Base-by-base conservation (phyloP, 2,113 vertebrate species). In the Brevimyrus niger region DNA sequence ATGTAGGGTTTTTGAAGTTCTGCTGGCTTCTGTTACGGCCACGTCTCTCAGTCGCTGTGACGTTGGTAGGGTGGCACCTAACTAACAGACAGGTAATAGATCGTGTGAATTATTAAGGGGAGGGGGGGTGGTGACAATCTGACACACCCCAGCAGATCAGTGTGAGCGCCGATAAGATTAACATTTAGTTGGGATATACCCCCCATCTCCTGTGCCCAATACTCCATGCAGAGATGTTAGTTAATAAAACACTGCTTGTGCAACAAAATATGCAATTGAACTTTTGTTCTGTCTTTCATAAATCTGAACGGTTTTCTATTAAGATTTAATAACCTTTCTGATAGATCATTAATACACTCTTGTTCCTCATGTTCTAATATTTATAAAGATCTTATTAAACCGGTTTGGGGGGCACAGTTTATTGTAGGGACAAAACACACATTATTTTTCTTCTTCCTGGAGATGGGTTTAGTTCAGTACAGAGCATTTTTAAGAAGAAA, bases 81-180 rank as follows among this genome's bases (percentile, higher is more conserved):
- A 50, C 87, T 89, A 89, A 90, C 86, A 89, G 76, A 69, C 86
- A 86, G 87, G 88, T 90, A 89, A 90, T 91, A 89, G 88, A 90
- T 46, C 58, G 83, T 90, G 87, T 92, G 89, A 92, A 91, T 92
- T 87, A 90, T 91, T 89, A 76, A 89, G 89, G 76, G 88, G 76
- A 4, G 50, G 47, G 48, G 65, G 69, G 65, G 90, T 7, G 55
- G 87, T 89, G 90, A 88, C 90, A 76, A 88, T 86, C 44, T 89
- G 88, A 90, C 88, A 84, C 86, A 46, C 88, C 46, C 90, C 87
- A 55, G 86, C 88, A 87, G 91, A 90, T 87, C 88, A 89, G 85
- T 55, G 48, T 2, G 51, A 83, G 89, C 46, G 83, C 53, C 15
- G 55, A 58, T 86, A 46, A 73, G 46, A 87, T 90, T 91, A 90